phyloP scores from a whole-genome alignment of 2,888 invertebrate genomes.

The Colostygia pectinataria region DNA sequence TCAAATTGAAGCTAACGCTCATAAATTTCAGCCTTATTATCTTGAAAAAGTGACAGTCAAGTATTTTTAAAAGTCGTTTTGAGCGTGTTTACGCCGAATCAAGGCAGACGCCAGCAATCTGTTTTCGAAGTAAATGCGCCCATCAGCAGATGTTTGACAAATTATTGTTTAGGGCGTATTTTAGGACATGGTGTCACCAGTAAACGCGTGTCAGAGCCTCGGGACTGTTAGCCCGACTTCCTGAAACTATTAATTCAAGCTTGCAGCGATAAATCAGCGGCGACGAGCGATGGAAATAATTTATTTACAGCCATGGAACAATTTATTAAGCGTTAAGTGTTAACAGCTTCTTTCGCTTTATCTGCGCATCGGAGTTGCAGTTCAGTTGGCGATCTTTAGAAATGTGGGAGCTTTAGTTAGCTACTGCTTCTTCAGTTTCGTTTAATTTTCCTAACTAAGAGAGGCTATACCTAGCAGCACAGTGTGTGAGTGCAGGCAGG shows the following conservation, averaged over 20 bases:
- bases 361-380: conserved; percentile 15
- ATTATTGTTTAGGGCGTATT: conserved; percentile 46
- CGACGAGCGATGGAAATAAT: conserved; percentile 60
- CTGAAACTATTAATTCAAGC: conserved; percentile 65
- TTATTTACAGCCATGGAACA: conserved; percentile 53
- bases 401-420: conserved; percentile 9
- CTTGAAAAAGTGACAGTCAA: no score
- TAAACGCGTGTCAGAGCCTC: conserved; percentile 40
- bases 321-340: conserved; percentile 56
- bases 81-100: background rate
- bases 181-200: conserved; percentile 44
- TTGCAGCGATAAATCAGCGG: conserved; percentile 55
- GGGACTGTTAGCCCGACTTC: conserved; percentile 48
- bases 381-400: conserved; percentile 11
- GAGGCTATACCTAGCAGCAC: no score
- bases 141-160: conserved; percentile 34
- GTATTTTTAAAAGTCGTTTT: no score
- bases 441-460: no score
- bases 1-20: no score
- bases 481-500: no score
- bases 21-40: no score
- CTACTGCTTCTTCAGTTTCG: no score
- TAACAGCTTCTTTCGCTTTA: conserved; percentile 46
- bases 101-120: conserved; percentile 1
- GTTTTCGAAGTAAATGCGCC: conserved; percentile 10